phyloP scores from a whole-genome alignment of 2,797 vertebrate genomes.

The Anomalospiza imberbis region DNA sequence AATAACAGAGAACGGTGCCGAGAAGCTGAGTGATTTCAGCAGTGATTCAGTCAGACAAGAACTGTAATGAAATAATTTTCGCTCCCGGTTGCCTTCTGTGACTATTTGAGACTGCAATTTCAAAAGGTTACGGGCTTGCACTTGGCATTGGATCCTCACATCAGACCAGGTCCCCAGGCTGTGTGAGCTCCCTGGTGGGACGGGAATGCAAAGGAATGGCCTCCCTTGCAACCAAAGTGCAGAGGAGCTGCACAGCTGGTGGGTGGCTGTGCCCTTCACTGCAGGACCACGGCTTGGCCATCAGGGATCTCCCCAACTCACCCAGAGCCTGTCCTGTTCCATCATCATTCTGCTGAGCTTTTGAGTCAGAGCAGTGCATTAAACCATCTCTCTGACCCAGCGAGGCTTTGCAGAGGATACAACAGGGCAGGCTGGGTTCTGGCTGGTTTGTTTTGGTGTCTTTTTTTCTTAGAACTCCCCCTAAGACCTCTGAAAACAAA shows the following conservation, averaged over 20 bases:
- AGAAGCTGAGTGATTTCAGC: conserved; percentile 30
- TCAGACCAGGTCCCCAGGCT: background rate
- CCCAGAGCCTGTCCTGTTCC: background rate
- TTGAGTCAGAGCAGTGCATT: background rate
- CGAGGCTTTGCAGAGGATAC: accelerated
- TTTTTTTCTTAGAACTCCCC: background rate
- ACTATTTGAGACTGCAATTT: background rate
- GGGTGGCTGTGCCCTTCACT: background rate
- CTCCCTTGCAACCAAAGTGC: background rate
- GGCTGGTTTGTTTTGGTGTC: background rate
- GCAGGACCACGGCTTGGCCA: background rate
- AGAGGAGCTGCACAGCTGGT: background rate
- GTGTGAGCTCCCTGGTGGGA: background rate
- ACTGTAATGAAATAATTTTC: conserved; percentile 19
- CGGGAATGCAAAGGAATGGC: background rate
- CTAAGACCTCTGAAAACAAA: background rate
- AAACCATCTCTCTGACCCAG: background rate
- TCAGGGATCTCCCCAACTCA: background rate
- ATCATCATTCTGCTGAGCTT: background rate
- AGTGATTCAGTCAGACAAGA: conserved; percentile 5
- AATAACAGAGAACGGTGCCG: background rate
- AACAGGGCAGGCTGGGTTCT: background rate
- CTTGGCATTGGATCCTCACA: background rate
- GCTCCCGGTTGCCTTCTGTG: background rate
- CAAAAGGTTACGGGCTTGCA: background rate